Conservation (phyloP, 2,888 invertebrate species). For the Nomada hirtipes region DNA sequence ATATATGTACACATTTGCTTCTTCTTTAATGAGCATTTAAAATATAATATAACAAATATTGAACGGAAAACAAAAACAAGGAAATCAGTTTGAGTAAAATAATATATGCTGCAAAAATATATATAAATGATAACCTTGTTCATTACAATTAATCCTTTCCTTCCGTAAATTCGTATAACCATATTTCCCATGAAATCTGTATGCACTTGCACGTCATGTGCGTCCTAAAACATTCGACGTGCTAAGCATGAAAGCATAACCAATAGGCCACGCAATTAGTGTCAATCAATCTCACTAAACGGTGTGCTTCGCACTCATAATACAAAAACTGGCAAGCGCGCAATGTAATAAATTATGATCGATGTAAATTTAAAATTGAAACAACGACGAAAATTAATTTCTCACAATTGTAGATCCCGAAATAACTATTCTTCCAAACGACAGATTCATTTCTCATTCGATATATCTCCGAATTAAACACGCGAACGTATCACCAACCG, state of each 20-base stretch:
- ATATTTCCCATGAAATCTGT: not conserved
- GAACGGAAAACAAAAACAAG: not conserved
- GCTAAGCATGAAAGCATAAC: conserved; percentile 27
- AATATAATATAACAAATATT: too few species aligned
- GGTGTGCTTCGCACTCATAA: conserved; percentile 16
- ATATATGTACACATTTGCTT: too few species aligned
- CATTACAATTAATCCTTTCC: too few species aligned
- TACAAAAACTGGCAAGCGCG: conserved; percentile 10
- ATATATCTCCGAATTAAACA: too few species aligned
- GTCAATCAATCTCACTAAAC: conserved; percentile 58
- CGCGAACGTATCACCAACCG: too few species aligned
- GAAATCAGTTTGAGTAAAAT: not conserved
- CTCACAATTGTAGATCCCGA: too few species aligned
- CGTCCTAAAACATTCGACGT: conserved; percentile 25
- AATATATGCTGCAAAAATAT: not conserved
- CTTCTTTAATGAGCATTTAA: too few species aligned
- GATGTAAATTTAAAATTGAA: not conserved
- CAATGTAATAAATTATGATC: not conserved
- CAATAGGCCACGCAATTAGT: conserved; percentile 58
- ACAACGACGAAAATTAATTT: not conserved
- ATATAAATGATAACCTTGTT: too few species aligned
- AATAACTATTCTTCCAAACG: too few species aligned
- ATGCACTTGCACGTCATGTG: not conserved
- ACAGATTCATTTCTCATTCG: too few species aligned
- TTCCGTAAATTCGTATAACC: not conserved